Base-by-base conservation (phyloP, 2,888 invertebrate species). In the Volucella inanis region DNA sequence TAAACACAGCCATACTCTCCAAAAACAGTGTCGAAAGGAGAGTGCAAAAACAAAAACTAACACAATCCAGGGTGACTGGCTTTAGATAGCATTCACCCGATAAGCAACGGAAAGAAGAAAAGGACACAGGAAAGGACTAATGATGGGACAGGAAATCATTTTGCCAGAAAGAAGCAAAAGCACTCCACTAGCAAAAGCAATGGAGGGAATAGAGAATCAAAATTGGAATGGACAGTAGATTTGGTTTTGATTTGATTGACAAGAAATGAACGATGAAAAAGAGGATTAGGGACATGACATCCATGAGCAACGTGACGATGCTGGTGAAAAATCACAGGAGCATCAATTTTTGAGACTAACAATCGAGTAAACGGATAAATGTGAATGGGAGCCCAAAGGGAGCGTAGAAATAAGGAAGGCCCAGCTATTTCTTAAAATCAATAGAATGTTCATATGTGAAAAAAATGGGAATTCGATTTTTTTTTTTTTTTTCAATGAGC, bases 221-320 rank as follows among this genome's bases (percentile, higher is more conserved):
- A 80, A 76, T 80, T 38, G 62, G 47, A 54, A 80, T 71, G 84
- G 70, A 80, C 80, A 71, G 70, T 75, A 65, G 79, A 85, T 81
- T 85, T 81, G 71, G 81, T 72, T 81, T 81, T 81, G 76, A 85
- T 85, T 85, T 85, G 85, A 81, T 81, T 84, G 84, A 84, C 84
- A 84, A 84, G 84, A 75, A 84, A 84, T 80, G 70, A 45, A 84
- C 80, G 75, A 54, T 84, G 80, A 84, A 77, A 31, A 80, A 68
- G 57, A 79, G 83, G 70, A 75, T 65, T 70, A 72, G 64, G 62
- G 81, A 62, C 76, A 76, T 68, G 67, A 31, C 31, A 31, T 31
- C 31, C 67, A 41, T 45, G 38, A 22, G 54, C 49, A 49, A 57
- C 57, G 49, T 52, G 52, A 57, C n/a, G 47, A 31, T 54, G 67